These are phyloP conservation scores for Peribatodes rhomboidaria DNA, from an alignment of 2,888 invertebrate genomes.

Conservation along the genomic window DNA sequence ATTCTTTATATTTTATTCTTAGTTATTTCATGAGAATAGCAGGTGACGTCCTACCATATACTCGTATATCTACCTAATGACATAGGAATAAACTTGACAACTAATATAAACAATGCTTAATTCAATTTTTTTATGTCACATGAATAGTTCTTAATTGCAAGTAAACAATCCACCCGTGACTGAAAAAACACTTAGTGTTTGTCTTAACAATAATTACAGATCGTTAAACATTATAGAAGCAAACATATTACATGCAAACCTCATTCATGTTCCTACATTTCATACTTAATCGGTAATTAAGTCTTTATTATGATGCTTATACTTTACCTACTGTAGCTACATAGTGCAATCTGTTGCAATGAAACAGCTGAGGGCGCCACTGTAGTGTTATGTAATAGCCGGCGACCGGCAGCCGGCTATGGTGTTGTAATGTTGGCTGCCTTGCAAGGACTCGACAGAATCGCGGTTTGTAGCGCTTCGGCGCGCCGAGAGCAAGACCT, in stretches of 20 bases:
- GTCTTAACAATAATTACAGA: neutral
- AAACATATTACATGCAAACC: slow-evolving; percentile 34
- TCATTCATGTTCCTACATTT: slow-evolving; percentile 12
- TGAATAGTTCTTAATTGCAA: no score
- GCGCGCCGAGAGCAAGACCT: slow-evolving; percentile 20
- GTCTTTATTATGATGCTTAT: neutral
- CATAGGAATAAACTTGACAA: no score
- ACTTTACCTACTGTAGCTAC: neutral
- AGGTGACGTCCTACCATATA: no score
- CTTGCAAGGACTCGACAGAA: slow-evolving; percentile 35
- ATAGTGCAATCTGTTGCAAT: slow-evolving; percentile 24
- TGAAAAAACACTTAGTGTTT: neutral
- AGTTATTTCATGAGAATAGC: no score
- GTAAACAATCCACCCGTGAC: neutral
- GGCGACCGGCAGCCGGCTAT: slow-evolving; percentile 23
- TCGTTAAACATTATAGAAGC: slow-evolving; percentile 3
- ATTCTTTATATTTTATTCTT: no score
- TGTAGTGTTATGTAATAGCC: slow-evolving; percentile 29
- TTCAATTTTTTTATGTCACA: no score
- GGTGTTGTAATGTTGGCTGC: slow-evolving; percentile 36
- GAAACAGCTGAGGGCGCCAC: slow-evolving; percentile 12
- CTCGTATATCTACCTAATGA: no score
- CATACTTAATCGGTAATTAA: slow-evolving; percentile 4
- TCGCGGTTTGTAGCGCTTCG: slow-evolving; percentile 14
- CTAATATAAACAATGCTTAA: no score